Percentiles rank a stretch among this genome's conserved stretches.
Evolutionary conservation across 2,888 invertebrate genomes (phyloP).

Genomic region (Arrhopalites spinosus): DNA sequence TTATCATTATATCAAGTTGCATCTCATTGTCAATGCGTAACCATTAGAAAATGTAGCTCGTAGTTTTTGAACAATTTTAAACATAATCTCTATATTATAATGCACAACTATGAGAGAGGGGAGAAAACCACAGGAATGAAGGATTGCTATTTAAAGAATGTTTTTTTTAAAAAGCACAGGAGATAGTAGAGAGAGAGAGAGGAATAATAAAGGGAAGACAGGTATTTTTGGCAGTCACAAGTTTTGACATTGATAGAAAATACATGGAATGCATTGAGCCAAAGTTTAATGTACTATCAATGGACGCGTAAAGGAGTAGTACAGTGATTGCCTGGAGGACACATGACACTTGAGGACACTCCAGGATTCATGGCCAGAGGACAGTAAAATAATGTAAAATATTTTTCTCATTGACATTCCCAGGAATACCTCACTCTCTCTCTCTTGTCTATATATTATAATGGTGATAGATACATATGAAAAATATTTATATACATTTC

Average conservation of each 20-base stretch:
- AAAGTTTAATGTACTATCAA: slow-evolving; percentile 22
- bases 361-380: not conserved
- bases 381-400: slow-evolving; percentile 3
- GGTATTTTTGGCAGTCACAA: slow-evolving; percentile 17
- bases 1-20: too few species aligned
- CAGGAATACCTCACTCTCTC: too few species aligned
- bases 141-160: slow-evolving; percentile 22
- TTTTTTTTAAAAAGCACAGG: slow-evolving; percentile 12
- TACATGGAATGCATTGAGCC: slow-evolving; percentile 3
- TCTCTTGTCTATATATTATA: too few species aligned
- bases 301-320: slow-evolving; percentile 4
- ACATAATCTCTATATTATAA: too few species aligned
- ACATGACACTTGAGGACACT: not conserved
- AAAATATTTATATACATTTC: not conserved
- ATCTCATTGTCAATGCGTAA: too few species aligned
- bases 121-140: slow-evolving; percentile 5
- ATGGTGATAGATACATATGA: not conserved
- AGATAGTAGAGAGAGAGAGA: too few species aligned
- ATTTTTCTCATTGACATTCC: slow-evolving; percentile 1
- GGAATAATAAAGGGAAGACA: too few species aligned
- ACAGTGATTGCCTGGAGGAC: slow-evolving; percentile 15
- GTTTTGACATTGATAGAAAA: not conserved
- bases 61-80: too few species aligned
- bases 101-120: too few species aligned
- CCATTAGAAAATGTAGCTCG: too few species aligned